phyloP scores from a whole-genome alignment of 2,113 vertebrate species.

The Dipodomys stephensi region DNA sequence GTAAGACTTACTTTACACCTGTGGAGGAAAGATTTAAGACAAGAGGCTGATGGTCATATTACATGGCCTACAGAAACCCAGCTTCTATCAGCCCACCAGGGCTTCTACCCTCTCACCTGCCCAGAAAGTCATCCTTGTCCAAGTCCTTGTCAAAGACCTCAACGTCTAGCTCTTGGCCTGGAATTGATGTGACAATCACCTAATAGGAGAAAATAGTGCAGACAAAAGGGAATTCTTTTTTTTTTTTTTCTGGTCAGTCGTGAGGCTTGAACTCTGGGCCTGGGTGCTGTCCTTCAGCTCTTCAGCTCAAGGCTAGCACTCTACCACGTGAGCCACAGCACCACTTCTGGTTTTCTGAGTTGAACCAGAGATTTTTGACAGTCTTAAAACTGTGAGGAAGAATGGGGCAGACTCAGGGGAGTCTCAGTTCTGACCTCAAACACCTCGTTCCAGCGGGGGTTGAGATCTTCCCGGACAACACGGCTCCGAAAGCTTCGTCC shows the following conservation, averaged over 20 bases:
- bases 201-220: slow-evolving; percentile 64
- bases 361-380: neutral
- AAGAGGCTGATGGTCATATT: neutral
- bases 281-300: too few species aligned
- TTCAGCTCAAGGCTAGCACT: too few species aligned
- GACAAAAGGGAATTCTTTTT: neutral
- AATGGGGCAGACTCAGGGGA: neutral
- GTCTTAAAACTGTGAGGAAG: neutral
- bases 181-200: slow-evolving; percentile 91
- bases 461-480: slow-evolving; percentile 94
- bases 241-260: too few species aligned
- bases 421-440: slow-evolving; percentile 89
- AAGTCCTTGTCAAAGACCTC: slow-evolving; percentile 95
- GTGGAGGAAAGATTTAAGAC: neutral
- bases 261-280: too few species aligned
- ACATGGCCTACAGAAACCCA: neutral
- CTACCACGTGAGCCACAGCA: too few species aligned
- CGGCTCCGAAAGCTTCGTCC: slow-evolving; percentile 91
- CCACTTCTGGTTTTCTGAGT: too few species aligned
- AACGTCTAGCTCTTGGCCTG: slow-evolving; percentile 94
- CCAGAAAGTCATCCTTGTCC: slow-evolving; percentile 95
- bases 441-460: slow-evolving; percentile 94
- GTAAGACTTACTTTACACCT: slow-evolving; percentile 92
- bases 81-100: neutral
- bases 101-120: slow-evolving; percentile 86